Conservation (phyloP, 2,113 vertebrate species). For the Rhinichthys klamathensis region DNA sequence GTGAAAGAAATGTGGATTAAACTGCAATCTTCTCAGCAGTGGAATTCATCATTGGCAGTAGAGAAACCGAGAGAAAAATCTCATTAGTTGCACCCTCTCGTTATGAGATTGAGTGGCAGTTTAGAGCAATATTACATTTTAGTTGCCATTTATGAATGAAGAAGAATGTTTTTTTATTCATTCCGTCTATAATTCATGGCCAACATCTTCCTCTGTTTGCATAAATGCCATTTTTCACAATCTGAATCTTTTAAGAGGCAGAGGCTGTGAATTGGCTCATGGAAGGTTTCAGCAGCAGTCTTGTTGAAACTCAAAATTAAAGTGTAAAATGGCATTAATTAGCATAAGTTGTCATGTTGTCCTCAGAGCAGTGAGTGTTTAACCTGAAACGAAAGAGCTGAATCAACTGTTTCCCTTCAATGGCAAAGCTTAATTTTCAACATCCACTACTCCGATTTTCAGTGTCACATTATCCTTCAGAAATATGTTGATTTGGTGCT, state of each 20-base stretch:
- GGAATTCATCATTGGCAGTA: constrained; percentile 44
- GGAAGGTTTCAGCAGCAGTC: neutral
- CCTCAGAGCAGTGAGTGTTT: neutral
- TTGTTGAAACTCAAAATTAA: constrained; percentile 22
- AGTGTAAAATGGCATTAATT: constrained; percentile 20
- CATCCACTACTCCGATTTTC: too few relatives aligned
- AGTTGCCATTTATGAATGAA: constrained; percentile 46
- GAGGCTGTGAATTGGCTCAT: neutral
- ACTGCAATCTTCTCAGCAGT: constrained; percentile 30
- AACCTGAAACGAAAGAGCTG: neutral
- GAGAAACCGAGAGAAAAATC: constrained; percentile 46
- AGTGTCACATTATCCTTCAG: too few relatives aligned
- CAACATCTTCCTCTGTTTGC: constrained; percentile 7
- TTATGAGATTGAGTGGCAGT: constrained; percentile 58
- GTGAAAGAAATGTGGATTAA: constrained; percentile 33
- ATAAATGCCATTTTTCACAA: constrained; percentile 1
- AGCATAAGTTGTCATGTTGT: neutral
- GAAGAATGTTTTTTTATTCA: constrained; percentile 25
- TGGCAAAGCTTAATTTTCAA: too few relatives aligned
- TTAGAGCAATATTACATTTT: constrained; percentile 53
- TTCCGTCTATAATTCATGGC: neutral
- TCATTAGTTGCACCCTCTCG: constrained; percentile 59
- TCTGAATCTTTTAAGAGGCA: neutral
- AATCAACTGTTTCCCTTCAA: neutral
- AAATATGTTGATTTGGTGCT: too few relatives aligned